These are phyloP conservation scores for Adelosebastes latens DNA, from an alignment of 2,797 vertebrate genomes.

Conservation along the genomic window DNA sequence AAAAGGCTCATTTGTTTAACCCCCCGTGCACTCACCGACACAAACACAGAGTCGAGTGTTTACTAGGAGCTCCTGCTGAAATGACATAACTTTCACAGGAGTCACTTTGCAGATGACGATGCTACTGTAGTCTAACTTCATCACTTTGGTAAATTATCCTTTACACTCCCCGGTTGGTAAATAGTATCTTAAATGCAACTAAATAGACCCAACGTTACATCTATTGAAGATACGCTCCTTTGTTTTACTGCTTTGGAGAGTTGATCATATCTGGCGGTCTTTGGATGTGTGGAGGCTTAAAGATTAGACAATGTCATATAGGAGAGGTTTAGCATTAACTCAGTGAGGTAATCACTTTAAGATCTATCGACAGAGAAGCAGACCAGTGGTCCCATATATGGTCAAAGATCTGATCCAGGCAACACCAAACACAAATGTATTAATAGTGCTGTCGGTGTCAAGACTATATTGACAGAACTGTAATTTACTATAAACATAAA, in stretches of 20 bases:
- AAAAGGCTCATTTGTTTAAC: conserved; percentile 37
- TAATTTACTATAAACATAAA: not conserved
- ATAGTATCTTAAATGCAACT: not conserved
- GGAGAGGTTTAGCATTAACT: conserved; percentile 74
- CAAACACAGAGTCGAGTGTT: conserved; percentile 20
- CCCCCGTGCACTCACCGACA: not conserved
- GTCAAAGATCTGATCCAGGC: not conserved
- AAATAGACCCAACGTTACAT: not conserved
- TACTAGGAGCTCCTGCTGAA: not conserved
- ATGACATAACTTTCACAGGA: not conserved
- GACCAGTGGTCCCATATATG: not conserved
- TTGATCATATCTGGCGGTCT: conserved; percentile 34
- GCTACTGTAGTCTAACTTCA: not conserved
- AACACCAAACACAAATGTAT: not conserved
- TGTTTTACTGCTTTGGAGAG: conserved; percentile 38
- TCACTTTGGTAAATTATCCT: not conserved
- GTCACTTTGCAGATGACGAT: not conserved
- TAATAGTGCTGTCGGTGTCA: not conserved
- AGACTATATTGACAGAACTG: not conserved
- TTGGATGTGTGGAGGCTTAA: conserved; percentile 66
- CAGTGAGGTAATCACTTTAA: conserved; percentile 54
- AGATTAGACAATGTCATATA: conserved; percentile 65
- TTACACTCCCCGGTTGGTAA: not conserved
- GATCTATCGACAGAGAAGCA: conserved; percentile 24
- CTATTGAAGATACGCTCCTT: conserved; percentile 1